Evolutionary conservation across 2,797 vertebrate genomes (phyloP), one percentile per base, ranked within the genome.

Genomic region (Brachymystax lenok): DNA sequence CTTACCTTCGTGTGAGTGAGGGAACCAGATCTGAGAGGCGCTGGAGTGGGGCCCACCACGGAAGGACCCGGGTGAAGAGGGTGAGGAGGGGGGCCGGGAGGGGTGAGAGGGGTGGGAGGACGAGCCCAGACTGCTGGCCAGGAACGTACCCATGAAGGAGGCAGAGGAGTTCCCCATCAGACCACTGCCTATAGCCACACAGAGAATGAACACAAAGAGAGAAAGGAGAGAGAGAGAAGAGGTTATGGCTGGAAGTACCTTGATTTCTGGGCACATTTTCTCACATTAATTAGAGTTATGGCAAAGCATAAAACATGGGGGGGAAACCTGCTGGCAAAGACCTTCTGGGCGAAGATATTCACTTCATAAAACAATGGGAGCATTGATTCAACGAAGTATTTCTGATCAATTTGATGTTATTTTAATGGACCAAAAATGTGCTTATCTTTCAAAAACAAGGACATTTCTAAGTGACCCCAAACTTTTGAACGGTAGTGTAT

Each of bases 61-160:
- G 91, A 97, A 99, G 59, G 97, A 93, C 27, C 59, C 59, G 21
- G 96, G 97, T 80, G 98, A 98, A 0, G 97, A 95, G 56, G 98
- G 96, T 66, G 98, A 96, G 27, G 97, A 93, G 0, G 96, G 75
- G 12, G 97, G 94, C 85, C 96, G 95, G 0, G 96, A 91, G 0
- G 96, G 94, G 91, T 97, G 97, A 64, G 96, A 85, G 12, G 97
- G 94, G n/a, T 95, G 94, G 72, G 94, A 95, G 5, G 96, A 94
- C 0, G 97, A 95, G 79, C 97, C 96, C 93, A 99, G 92, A 91
- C 97, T 96, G 94, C 98, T 93, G 89, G 96, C 95, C 90, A 99
- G 95, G 89, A 99, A 98, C 80, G 96, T 96, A 90, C 98, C 97
- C 98, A 99, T 98, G 94, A 99, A 99, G 80, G 97, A 97, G 68